A percentile compares a stretch with the other conserved stretches of the same genome.
phyloP scores from a whole-genome alignment of 2,888 invertebrate genomes.

The Drosophila merina region DNA sequence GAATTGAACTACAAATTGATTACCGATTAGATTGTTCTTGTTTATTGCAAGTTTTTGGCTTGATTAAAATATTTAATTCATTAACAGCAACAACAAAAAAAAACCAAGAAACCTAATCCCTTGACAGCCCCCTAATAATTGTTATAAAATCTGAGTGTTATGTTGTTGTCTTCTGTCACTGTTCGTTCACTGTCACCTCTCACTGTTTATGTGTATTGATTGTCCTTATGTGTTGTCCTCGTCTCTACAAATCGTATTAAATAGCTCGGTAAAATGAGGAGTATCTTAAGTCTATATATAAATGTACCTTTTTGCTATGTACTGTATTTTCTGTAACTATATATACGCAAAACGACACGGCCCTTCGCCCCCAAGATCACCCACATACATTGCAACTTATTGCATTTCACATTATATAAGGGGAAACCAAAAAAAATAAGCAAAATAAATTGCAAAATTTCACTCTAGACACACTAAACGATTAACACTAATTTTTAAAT shows the following conservation, averaged over 20 bases:
- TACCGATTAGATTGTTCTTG: slow-evolving; percentile 18
- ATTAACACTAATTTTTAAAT: slow-evolving; percentile 43
- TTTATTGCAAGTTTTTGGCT: slow-evolving; percentile 20
- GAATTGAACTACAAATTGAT: slow-evolving; percentile 10
- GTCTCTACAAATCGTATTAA: slow-evolving; percentile 42
- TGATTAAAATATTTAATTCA: neutral
- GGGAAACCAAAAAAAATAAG: slow-evolving; percentile 10
- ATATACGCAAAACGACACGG: slow-evolving; percentile 16
- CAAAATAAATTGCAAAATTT: slow-evolving; percentile 27
- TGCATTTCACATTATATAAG: slow-evolving; percentile 32
- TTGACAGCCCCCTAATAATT: slow-evolving; percentile 27
- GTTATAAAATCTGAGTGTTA: slow-evolving; percentile 61
- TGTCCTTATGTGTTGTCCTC: slow-evolving; percentile 39
- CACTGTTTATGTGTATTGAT: slow-evolving; percentile 49
- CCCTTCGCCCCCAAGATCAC: slow-evolving; percentile 17
- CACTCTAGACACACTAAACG: slow-evolving; percentile 25
- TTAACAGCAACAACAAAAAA: slow-evolving; percentile 1
- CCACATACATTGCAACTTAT: slow-evolving; percentile 21
- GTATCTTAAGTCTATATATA: slow-evolving; percentile 57
- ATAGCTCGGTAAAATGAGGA: slow-evolving; percentile 26
- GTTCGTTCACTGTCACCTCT: slow-evolving; percentile 38
- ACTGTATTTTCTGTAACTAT: slow-evolving; percentile 58
- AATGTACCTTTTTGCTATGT: slow-evolving; percentile 68
- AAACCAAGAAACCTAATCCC: slow-evolving; percentile 13
- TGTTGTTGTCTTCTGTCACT: slow-evolving; percentile 59